A percentile compares a stretch with the other conserved stretches of the same genome.
phyloP scores from a whole-genome alignment of 2,888 invertebrate species.

The Ceratothoa steindachneri region DNA sequence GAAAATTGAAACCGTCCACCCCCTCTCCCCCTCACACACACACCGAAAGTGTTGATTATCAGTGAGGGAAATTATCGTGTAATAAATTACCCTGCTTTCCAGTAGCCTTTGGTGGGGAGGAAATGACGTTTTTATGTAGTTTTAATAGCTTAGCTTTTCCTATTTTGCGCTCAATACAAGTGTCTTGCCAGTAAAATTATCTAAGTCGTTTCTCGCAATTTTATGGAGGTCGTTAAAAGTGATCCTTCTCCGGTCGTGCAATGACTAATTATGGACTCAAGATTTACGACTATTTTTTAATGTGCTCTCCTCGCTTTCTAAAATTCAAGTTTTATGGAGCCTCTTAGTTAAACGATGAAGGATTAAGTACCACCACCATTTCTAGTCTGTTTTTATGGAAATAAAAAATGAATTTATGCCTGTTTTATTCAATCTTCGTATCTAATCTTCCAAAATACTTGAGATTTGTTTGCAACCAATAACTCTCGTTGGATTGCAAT shows the following conservation, averaged over 20 bases:
- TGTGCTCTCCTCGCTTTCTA: neutral
- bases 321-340: neutral
- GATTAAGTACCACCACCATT: neutral
- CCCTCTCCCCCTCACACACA: no score
- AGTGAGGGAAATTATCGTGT: neutral
- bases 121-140: conserved; percentile 6
- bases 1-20: no score
- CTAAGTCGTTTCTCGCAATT: neutral
- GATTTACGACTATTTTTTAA: conserved; percentile 10
- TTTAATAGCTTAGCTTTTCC: conserved; percentile 6
- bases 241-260: neutral
- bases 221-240: conserved; percentile 5
- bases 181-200: conserved; percentile 10
- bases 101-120: conserved; percentile 3
- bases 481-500: neutral
- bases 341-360: neutral
- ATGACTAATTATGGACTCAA: conserved; percentile 5
- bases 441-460: neutral
- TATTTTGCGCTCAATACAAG: conserved; percentile 5
- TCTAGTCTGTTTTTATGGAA: neutral
- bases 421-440: neutral
- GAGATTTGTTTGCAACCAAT: neutral
- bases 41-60: no score
- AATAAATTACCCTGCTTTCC: neutral
- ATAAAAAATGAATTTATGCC: neutral